Evolutionary conservation across 2,113 vertebrate genomes (phyloP).

Genomic region (Epinephelus cyanopodus): DNA sequence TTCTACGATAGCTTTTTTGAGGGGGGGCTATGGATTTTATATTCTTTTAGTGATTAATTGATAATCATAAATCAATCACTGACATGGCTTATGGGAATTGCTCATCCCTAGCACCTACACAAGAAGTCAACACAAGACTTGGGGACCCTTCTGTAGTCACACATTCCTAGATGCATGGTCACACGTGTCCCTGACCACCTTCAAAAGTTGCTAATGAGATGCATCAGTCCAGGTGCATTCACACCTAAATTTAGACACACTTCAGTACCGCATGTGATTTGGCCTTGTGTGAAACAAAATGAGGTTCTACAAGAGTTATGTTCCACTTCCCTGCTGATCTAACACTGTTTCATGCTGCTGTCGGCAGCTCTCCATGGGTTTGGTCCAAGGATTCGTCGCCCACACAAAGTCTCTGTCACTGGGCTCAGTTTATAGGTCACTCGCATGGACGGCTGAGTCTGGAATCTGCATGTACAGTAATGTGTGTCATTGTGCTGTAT

Average conservation of each 20-base stretch:
- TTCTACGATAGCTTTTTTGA: not conserved
- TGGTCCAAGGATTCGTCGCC: not conserved
- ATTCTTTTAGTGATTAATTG: not conserved
- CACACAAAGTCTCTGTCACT: conserved; percentile 23
- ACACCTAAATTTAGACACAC: conserved; percentile 2
- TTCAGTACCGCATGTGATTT: not conserved
- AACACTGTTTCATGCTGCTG: not conserved
- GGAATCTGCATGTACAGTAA: conserved; percentile 18
- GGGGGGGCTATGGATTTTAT: too few relatives aligned
- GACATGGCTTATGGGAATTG: not conserved
- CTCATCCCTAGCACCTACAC: conserved; percentile 8
- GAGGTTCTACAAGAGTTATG: not conserved
- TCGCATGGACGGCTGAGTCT: conserved; percentile 26
- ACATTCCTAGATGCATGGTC: not conserved
- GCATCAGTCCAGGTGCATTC: not conserved
- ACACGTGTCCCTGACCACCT: not conserved
- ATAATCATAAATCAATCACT: not conserved
- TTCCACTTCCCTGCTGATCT: conserved; percentile 8
- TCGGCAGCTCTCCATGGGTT: not conserved
- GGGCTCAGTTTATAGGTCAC: conserved; percentile 37
- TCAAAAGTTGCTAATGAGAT: not conserved
- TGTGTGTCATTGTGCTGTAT: conserved; percentile 47
- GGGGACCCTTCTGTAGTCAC: not conserved
- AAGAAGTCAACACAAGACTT: not conserved
- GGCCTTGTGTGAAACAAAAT: not conserved